Base-by-base conservation (phyloP, 2,888 invertebrate species). In the Desoria tigrina region DNA sequence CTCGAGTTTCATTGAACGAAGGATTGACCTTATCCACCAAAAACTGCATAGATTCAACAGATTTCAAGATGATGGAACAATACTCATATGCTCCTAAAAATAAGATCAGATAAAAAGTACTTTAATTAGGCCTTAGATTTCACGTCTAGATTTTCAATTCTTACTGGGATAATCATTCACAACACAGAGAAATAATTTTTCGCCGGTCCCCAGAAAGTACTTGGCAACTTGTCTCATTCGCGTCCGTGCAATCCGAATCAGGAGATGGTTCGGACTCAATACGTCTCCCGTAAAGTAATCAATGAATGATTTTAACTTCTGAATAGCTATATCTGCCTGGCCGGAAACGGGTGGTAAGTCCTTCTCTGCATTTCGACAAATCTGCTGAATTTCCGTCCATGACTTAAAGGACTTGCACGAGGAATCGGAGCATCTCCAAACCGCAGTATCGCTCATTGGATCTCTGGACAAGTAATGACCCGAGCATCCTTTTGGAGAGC, bases 101-200 rank as follows among this genome's bases (percentile, higher is more conserved):
- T 39, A 39, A 39, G n/a, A n/a, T n/a, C n/a, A n/a, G n/a, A n/a
- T n/a, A n/a, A n/a, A n/a, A n/a, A n/a, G n/a, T 49, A 11, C n/a
- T 21, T 49, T 18, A 7, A 49, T 49, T 49, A 11, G 7, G 14
- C 49, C 9, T 49, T 49, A 49, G 18, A 18, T 49, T 49, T n/a
- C n/a, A n/a, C n/a, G n/a, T n/a, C n/a, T n/a, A n/a, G n/a, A n/a
- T n/a, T 49, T 49, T 11, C 18, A 11, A 18, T 9, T 9, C 55
- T 32, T 32, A 55, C 66, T 7, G 1, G 66, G 66, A 24, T 56
- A 55, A n/a, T 28, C 23, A 3, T 57, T 53, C 26, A 53, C 57
- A 14, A 66, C 66, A 24, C 62, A 58, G 9, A 66, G 39, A 42
- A 66, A 51, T 9, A 66, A n/a, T 26, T 66, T 61, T n/a, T 61